These are phyloP conservation scores for Noturus placidus DNA, from an alignment of 2,113 vertebrate species.

Conservation along the genomic window DNA sequence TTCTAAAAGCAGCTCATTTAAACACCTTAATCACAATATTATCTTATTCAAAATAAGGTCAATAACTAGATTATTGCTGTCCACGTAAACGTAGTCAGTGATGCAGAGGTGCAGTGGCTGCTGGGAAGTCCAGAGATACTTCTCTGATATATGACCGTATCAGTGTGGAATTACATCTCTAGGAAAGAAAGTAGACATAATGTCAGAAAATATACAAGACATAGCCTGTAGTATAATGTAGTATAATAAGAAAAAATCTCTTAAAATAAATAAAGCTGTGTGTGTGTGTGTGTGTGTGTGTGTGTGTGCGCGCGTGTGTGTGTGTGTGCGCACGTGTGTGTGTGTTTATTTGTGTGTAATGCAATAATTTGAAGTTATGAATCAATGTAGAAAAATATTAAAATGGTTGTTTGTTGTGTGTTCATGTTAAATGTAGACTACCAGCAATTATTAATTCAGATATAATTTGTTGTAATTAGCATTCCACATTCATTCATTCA, in stretches of 20 bases:
- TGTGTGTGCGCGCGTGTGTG: neutral
- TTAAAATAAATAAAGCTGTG: neutral
- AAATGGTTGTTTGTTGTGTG: neutral
- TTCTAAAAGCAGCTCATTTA: no score
- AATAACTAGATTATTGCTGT: no score
- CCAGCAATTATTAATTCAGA: slow-evolving; percentile 4
- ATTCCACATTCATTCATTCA: neutral
- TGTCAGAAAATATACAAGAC: neutral
- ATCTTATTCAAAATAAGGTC: no score
- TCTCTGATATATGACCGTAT: no score
- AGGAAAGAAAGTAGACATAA: neutral
- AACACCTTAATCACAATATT: no score
- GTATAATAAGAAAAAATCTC: neutral
- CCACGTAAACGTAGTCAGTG: no score
- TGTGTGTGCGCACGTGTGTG: neutral
- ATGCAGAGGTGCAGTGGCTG: no score
- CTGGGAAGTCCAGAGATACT: no score
- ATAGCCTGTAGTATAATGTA: neutral
- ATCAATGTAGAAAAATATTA: neutral
- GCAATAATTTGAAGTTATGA: neutral
- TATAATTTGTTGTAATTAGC: slow-evolving; percentile 14
- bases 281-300: neutral
- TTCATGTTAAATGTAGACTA: slow-evolving; percentile 12
- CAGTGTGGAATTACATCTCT: no score
- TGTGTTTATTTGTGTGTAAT: neutral